Percentiles rank a stretch among this genome's conserved stretches.
Conservation (phyloP, 2,888 invertebrate genomes). For the Plagodis pulveraria region DNA sequence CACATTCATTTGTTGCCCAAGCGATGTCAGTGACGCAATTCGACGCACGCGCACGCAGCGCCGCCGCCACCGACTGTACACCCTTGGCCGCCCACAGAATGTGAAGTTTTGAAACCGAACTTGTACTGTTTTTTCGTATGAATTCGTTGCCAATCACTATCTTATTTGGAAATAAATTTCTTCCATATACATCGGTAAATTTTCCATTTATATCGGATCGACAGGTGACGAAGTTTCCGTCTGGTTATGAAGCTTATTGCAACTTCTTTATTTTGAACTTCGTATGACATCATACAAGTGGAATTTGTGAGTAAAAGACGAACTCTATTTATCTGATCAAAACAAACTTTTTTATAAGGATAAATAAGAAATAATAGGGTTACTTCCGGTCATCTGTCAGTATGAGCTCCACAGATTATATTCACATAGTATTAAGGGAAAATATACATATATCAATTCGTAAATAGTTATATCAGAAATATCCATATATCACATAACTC, state of each 20-base stretch:
- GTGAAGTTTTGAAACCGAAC: constrained; percentile 42
- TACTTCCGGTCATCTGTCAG: too few relatives aligned
- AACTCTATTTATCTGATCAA: too few relatives aligned
- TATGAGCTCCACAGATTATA: too few relatives aligned
- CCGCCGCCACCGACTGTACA: constrained; percentile 41
- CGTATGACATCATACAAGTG: too few relatives aligned
- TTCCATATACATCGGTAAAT: neutral
- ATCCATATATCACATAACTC: neutral
- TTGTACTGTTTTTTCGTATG: constrained; percentile 39
- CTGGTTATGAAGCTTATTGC: too few relatives aligned
- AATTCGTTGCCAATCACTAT: constrained; percentile 5
- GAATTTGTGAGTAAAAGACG: too few relatives aligned
- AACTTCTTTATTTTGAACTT: too few relatives aligned
- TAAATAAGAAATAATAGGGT: too few relatives aligned
- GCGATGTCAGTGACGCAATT: constrained; percentile 42
- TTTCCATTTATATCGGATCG: neutral
- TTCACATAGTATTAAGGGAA: too few relatives aligned
- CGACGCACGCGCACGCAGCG: constrained; percentile 35
- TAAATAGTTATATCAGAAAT: neutral
- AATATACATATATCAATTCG: too few relatives aligned
- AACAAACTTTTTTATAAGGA: too few relatives aligned
- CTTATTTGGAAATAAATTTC: neutral
- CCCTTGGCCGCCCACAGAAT: constrained; percentile 48
- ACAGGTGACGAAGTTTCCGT: too few relatives aligned
- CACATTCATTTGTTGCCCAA: constrained; percentile 39